Conservation (phyloP, 2,888 invertebrate genomes). For the Apamea epomidion region DNA sequence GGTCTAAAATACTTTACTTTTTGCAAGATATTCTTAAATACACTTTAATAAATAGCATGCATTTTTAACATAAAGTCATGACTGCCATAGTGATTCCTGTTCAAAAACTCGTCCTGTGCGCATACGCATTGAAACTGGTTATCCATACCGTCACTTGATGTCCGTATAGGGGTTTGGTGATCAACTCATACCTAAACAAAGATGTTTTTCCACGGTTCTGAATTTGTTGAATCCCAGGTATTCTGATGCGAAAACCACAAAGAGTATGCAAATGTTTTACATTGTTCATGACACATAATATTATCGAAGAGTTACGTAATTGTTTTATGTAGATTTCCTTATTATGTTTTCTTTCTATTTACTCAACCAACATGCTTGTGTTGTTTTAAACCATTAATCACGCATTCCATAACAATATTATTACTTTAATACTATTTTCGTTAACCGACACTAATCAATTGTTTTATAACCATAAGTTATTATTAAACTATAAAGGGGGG, state of each 20-base stretch:
- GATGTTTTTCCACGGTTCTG: neutral
- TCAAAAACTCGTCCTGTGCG: neutral
- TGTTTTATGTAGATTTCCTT: conserved; percentile 9
- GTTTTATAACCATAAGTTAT: conserved; percentile 3
- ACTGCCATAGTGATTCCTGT: neutral
- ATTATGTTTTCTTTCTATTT: conserved; percentile 6
- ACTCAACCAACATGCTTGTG: neutral
- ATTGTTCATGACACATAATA: no score
- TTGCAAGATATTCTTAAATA: neutral
- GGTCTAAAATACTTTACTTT: neutral
- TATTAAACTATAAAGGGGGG: neutral
- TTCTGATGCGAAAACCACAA: conserved; percentile 11
- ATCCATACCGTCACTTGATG: neutral
- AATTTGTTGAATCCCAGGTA: neutral
- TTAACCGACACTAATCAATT: conserved; percentile 28
- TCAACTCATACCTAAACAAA: neutral
- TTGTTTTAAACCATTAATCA: neutral
- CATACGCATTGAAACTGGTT: neutral
- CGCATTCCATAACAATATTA: conserved; percentile 3
- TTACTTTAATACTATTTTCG: neutral
- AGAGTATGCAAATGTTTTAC: neutral
- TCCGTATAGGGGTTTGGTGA: neutral
- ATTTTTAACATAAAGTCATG: neutral
- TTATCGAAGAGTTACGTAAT: conserved; percentile 4
- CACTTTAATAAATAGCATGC: neutral